Percentiles rank a stretch among this genome's conserved stretches.
Conservation (phyloP, 30 jellyfish, hydroid and myxozoan species). For the Aurelia aurita region DNA sequence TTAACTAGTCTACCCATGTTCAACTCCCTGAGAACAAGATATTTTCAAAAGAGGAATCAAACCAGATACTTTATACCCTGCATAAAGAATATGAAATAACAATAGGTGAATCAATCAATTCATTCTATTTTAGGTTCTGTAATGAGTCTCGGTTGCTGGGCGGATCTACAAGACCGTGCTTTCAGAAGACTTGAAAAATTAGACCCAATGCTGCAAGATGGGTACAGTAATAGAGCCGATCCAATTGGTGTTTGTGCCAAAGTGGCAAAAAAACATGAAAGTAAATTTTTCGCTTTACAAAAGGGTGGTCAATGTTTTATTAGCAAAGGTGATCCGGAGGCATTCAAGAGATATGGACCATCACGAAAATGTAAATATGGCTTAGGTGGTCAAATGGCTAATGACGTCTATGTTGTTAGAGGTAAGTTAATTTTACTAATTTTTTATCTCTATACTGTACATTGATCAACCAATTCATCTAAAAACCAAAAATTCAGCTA, state of each 20-base stretch:
- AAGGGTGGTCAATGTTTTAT: slow-evolving; percentile 98
- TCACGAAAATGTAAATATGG: slow-evolving; percentile 97
- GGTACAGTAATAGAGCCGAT: slow-evolving; percentile 73
- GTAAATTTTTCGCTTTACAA: slow-evolving; percentile 87
- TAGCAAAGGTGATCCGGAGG: slow-evolving; percentile 66
- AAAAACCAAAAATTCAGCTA: too few relatives aligned
- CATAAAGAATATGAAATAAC: too few relatives aligned
- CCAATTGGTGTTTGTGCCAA: slow-evolving; percentile 89
- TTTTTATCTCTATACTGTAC: too few relatives aligned
- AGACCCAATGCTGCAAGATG: slow-evolving; percentile 77
- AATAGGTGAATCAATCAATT: too few relatives aligned
- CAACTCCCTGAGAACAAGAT: too few relatives aligned
- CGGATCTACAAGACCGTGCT: slow-evolving; percentile 98
- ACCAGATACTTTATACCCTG: too few relatives aligned
- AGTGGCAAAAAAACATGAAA: slow-evolving; percentile 82
- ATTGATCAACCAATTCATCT: too few relatives aligned
- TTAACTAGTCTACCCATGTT: too few relatives aligned
- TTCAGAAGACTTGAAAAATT: slow-evolving; percentile 89
- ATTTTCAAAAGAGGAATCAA: too few relatives aligned
- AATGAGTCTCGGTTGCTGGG: slow-evolving; percentile 99
- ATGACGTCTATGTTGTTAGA: slow-evolving; percentile 85
- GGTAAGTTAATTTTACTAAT: slow-evolving; percentile 29
- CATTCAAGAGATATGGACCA: slow-evolving; percentile 79
- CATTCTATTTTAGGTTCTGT: slow-evolving; percentile 77
- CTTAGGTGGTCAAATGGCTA: slow-evolving; percentile 99